Evolutionary conservation across 2,113 vertebrate species (phyloP).

Genomic region (Motacilla alba): DNA sequence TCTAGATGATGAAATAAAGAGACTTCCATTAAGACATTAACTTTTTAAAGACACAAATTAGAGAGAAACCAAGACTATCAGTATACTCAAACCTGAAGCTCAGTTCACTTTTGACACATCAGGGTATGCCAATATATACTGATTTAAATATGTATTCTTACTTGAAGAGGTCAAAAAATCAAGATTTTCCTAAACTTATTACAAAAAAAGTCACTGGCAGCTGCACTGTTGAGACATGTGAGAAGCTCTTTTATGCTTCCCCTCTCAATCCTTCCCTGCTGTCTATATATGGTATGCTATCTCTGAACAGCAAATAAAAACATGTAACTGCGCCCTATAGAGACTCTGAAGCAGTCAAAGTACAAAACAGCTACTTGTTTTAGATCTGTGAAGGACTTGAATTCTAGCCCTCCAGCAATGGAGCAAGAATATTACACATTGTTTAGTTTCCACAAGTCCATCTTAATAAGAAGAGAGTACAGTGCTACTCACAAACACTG

Average conservation of each 20-base stretch:
- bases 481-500: not conserved
- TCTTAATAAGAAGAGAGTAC: not conserved
- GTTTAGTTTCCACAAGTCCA: not conserved
- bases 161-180: not conserved
- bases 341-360: not conserved
- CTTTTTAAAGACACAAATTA: not conserved
- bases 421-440: not conserved
- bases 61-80: not conserved
- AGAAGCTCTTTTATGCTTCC: not conserved
- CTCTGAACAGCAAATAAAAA: not conserved
- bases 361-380: not conserved
- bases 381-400: not conserved
- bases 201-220: not conserved
- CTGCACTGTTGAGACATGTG: not conserved
- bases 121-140: not conserved
- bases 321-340: accelerated
- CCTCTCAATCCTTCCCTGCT: not conserved
- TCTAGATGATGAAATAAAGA: slow-evolving; percentile 12
- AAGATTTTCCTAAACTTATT: not conserved
- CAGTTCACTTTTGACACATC: not conserved
- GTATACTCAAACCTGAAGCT: not conserved
- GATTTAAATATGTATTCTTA: not conserved
- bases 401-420: not conserved
- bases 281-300: not conserved
- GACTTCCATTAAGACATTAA: not conserved